Evolutionary conservation across 2,797 vertebrate species (phyloP).

Genomic region (Macropus fuliginosus): DNA sequence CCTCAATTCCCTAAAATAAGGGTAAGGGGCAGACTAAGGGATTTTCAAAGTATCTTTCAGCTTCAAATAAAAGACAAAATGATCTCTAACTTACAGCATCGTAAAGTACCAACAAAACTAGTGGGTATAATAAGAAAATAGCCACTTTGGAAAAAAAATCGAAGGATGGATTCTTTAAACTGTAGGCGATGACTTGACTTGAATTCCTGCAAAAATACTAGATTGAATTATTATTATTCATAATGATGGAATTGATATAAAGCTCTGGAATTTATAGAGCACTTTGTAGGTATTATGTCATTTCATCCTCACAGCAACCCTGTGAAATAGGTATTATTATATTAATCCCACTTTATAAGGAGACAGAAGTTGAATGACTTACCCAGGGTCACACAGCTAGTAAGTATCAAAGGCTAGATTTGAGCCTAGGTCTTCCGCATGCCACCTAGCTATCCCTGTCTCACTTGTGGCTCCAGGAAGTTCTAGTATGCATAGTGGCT

Average conservation of each 20-base stretch:
- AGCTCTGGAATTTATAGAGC: not conserved
- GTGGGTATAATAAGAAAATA: no score
- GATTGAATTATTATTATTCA: not conserved
- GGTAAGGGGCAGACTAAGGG: not conserved
- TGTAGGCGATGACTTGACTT: not conserved
- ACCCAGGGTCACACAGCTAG: not conserved
- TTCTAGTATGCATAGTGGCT: not conserved
- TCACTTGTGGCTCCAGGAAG: not conserved
- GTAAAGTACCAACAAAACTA: not conserved
- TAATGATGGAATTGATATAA: not conserved
- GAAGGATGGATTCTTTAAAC: not conserved
- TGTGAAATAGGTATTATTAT: not conserved
- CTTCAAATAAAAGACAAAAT: not conserved
- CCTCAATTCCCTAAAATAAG: conserved; percentile 15
- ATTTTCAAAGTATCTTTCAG: not conserved
- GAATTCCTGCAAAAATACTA: not conserved
- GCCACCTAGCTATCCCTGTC: not conserved
- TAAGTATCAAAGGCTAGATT: not conserved
- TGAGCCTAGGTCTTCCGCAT: not conserved
- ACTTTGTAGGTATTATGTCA: not conserved
- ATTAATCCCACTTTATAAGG: not conserved
- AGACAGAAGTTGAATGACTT: not conserved
- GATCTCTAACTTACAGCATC: not conserved
- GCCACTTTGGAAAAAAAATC: not conserved
- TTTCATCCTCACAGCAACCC: not conserved